Percentiles rank a stretch among this genome's conserved stretches.
phyloP scores from a whole-genome alignment of 35 echinoderm and acorn worm species.

The Apostichopus californicus region DNA sequence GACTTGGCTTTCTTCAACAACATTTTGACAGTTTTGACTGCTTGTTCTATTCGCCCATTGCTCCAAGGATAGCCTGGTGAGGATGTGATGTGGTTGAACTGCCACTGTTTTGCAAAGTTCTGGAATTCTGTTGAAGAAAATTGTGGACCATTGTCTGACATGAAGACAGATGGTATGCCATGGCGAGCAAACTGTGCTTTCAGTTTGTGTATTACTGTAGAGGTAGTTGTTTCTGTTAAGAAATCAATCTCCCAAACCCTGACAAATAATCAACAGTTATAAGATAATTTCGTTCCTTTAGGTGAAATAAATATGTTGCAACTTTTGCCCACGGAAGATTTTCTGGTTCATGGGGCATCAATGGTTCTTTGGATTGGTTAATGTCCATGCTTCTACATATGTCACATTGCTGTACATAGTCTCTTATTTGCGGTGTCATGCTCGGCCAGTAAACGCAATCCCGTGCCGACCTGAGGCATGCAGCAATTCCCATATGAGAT shows the following conservation, averaged over 20 bases:
- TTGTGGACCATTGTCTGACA: slow-evolving; percentile 66
- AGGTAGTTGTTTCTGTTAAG: slow-evolving; percentile 41
- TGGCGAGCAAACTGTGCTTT: slow-evolving; percentile 64
- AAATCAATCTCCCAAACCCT: slow-evolving; percentile 75
- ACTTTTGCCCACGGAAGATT: slow-evolving; percentile 54
- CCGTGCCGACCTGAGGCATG: slow-evolving; percentile 68
- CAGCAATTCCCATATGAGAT: slow-evolving; percentile 73
- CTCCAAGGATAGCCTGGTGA: slow-evolving; percentile 46
- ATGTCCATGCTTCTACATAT: slow-evolving; percentile 40
- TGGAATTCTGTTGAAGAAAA: slow-evolving; percentile 23
- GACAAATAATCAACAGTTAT: slow-evolving; percentile 76
- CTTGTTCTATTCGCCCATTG: slow-evolving; percentile 48
- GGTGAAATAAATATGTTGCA: slow-evolving; percentile 60
- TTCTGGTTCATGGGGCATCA: slow-evolving; percentile 52
- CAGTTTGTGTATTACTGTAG: slow-evolving; percentile 55
- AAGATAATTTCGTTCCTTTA: slow-evolving; percentile 58
- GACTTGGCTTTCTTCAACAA: slow-evolving; percentile 61
- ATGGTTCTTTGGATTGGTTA: slow-evolving; percentile 63
- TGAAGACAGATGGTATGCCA: slow-evolving; percentile 28
- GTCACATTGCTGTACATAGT: slow-evolving; percentile 24
- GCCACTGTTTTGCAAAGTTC: slow-evolving; percentile 8
- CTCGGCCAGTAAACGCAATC: slow-evolving; percentile 73
- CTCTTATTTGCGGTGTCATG: slow-evolving; percentile 57
- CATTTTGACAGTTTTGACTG: slow-evolving; percentile 26
- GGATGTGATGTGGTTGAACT: slow-evolving; percentile 41